phyloP scores from a whole-genome alignment of 2,797 vertebrate genomes.

The Natrix natrix region DNA sequence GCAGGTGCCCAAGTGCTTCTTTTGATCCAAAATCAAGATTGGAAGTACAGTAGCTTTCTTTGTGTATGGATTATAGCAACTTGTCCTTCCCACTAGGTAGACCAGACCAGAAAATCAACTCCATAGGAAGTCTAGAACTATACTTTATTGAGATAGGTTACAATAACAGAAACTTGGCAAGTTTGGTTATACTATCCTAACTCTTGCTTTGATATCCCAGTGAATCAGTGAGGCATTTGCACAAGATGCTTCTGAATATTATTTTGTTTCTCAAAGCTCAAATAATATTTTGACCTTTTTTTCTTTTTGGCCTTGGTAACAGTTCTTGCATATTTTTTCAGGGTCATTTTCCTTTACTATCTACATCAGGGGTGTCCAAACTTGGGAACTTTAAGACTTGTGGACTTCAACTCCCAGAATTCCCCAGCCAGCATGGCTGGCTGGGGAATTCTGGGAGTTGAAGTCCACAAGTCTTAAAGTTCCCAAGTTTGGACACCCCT shows the following conservation, averaged over 20 bases:
- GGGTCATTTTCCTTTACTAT: neutral
- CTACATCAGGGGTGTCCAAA: neutral
- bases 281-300: neutral
- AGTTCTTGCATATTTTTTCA: neutral
- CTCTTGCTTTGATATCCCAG: neutral
- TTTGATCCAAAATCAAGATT: neutral
- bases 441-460: no score
- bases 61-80: neutral
- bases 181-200: neutral
- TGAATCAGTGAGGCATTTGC: neutral
- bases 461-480: no score
- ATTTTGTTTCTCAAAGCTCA: neutral
- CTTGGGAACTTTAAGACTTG: no score
- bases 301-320: neutral
- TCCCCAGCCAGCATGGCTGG: no score
- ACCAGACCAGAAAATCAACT: neutral
- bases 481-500: no score
- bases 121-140: neutral
- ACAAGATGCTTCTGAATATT: neutral
- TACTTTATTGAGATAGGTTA: neutral
- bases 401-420: no score
- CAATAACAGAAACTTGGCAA: neutral
- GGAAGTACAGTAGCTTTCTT: no score
- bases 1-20: neutral
- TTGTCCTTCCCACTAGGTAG: neutral